phyloP scores from a whole-genome alignment of 2,113 vertebrate species.

The Zootoca vivipara region DNA sequence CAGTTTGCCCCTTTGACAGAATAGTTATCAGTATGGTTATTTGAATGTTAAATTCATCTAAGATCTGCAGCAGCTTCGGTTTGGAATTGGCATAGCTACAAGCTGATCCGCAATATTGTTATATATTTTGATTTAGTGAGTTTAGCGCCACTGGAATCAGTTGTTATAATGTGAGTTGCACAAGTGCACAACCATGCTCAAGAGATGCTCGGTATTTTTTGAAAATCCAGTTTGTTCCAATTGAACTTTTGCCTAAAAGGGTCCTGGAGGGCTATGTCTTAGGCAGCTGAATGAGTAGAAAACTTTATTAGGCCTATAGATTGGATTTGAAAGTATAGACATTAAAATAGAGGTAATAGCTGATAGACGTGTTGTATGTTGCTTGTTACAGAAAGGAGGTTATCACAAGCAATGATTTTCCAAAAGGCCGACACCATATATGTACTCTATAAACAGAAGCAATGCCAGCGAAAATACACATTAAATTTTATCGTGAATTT shows the following conservation, averaged over 20 bases:
- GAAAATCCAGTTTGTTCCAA: background rate
- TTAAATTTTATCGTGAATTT: constrained; percentile 71
- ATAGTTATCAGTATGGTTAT: background rate
- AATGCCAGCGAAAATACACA: constrained; percentile 52
- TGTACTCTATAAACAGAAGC: constrained; percentile 58
- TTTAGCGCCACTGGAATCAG: background rate
- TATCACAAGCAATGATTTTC: constrained; percentile 63
- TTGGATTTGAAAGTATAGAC: constrained; percentile 59
- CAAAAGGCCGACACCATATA: constrained; percentile 66
- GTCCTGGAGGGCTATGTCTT: background rate
- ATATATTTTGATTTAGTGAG: background rate
- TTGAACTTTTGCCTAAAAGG: background rate
- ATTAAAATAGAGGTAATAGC: constrained; percentile 57
- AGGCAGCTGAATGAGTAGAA: constrained; percentile 1
- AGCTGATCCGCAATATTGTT: background rate
- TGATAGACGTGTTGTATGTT: constrained; percentile 66
- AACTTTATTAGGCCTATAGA: constrained; percentile 25
- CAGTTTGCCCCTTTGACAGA: background rate
- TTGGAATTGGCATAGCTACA: background rate
- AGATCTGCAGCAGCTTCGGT: background rate
- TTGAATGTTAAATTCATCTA: background rate
- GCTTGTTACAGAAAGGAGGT: constrained; percentile 68
- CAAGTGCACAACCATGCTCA: background rate
- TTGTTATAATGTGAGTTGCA: background rate
- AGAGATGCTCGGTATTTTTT: background rate